These are phyloP conservation scores for Anisognathus igniventris DNA, from an alignment of 2,797 vertebrate genomes.

Conservation along the genomic window DNA sequence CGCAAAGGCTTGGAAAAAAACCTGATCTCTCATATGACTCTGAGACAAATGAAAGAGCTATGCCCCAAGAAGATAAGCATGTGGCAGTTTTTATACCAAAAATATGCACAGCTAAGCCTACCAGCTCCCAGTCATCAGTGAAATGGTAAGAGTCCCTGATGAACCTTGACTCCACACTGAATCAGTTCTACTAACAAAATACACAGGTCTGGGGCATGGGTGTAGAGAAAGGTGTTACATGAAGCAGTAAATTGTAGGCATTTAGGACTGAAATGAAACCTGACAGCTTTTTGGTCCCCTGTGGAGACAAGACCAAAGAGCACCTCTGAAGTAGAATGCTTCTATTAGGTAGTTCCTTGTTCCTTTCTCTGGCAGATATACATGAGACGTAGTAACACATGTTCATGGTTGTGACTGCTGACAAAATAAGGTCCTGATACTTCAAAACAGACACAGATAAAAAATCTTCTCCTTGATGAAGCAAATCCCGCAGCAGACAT, in stretches of 20 bases:
- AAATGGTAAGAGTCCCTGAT: neutral
- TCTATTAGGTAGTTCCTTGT: neutral
- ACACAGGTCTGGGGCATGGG: fast-evolving
- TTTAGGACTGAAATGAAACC: neutral
- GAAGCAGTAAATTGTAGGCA: neutral
- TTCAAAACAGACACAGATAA: neutral
- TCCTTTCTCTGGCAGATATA: neutral
- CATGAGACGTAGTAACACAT: neutral
- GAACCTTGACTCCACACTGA: neutral
- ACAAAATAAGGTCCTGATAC: fast-evolving
- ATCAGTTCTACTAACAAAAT: neutral
- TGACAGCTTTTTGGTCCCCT: neutral
- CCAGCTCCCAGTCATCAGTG: neutral
- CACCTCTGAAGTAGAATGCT: neutral
- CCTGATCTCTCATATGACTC: fast-evolving
- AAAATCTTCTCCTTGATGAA: neutral
- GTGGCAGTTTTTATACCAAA: neutral
- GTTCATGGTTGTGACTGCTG: neutral
- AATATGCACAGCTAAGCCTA: neutral
- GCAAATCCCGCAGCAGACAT: neutral
- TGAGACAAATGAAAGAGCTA: neutral
- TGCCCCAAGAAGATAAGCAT: fast-evolving
- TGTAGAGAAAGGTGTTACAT: neutral
- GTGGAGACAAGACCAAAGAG: neutral
- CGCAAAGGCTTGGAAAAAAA: neutral